These are phyloP conservation scores for Ophioderma brevispina DNA, from an alignment of 35 echinoderm and acorn worm species.

Conservation along the genomic window DNA sequence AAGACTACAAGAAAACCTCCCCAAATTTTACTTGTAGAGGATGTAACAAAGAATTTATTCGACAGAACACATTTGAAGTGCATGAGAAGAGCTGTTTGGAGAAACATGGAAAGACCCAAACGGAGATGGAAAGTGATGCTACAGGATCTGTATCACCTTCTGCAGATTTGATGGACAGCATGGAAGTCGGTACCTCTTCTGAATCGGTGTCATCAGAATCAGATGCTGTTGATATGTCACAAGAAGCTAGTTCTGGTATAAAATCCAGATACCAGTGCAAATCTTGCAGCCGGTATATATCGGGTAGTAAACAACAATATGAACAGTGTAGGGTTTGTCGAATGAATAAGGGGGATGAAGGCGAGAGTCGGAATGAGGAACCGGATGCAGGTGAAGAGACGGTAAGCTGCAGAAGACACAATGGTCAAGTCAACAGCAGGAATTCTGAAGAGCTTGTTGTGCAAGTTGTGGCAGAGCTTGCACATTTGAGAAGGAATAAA, in stretches of 20 bases:
- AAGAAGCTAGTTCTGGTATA: too few species aligned
- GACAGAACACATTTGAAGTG: background rate
- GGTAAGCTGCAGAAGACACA: too few species aligned
- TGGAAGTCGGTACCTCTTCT: background rate
- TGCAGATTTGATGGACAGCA: background rate
- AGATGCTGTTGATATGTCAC: background rate
- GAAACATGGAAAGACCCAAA: background rate
- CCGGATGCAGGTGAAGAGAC: too few species aligned
- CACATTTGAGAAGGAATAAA: background rate
- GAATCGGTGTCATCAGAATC: background rate
- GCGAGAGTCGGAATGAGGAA: too few species aligned
- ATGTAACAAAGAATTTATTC: background rate
- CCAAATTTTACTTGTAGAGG: background rate
- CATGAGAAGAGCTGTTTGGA: slow-evolving; percentile 2
- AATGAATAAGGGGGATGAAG: background rate
- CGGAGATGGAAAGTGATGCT: background rate
- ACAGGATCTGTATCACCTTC: background rate
- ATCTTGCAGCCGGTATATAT: background rate
- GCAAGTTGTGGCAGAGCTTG: background rate
- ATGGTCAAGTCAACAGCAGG: too few species aligned
- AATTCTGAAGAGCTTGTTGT: background rate
- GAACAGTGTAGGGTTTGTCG: background rate
- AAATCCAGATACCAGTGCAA: background rate
- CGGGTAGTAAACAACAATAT: background rate
- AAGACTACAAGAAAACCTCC: background rate